A percentile compares a stretch with the other conserved stretches of the same genome.
Conservation (phyloP, 2,797 vertebrate genomes). For the Hirundo rustica region DNA sequence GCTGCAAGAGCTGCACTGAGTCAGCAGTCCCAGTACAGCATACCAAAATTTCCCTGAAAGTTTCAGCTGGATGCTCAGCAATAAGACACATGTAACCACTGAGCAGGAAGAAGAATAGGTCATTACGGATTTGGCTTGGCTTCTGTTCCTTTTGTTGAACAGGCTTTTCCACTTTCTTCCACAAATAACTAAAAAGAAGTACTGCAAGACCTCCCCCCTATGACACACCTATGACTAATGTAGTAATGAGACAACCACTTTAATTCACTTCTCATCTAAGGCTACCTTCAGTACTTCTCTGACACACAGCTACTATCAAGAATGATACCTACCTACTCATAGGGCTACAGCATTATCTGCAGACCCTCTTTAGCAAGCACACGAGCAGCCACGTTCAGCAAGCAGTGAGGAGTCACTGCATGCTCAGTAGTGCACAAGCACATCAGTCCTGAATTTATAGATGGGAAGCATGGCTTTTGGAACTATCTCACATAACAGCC, state of each 20-base stretch:
- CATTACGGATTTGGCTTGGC: neutral
- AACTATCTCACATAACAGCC: neutral
- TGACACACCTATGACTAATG: neutral
- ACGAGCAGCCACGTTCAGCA: neutral
- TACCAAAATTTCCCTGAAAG: constrained; percentile 28
- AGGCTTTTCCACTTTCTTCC: constrained; percentile 30
- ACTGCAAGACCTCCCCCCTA: neutral
- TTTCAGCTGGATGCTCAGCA: constrained; percentile 31
- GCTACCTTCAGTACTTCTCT: neutral
- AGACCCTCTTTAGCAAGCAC: neutral
- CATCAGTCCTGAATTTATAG: neutral
- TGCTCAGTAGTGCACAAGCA: neutral
- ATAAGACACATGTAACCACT: constrained; percentile 41
- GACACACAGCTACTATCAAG: neutral
- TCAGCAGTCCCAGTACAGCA: constrained; percentile 22
- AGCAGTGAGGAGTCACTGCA: neutral
- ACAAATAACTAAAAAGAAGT: neutral
- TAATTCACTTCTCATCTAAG: neutral
- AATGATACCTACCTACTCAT: neutral
- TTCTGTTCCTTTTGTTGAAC: constrained; percentile 33
- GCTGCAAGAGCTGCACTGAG: neutral
- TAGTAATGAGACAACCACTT: neutral
- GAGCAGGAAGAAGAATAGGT: constrained; percentile 26
- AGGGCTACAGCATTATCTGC: neutral
- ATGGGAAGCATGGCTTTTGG: neutral